A percentile compares a stretch with the other conserved stretches of the same genome.
These are phyloP conservation scores for Nomia melanderi DNA, from an alignment of 1,140 invertebrate genomes.

Conservation along the genomic window DNA sequence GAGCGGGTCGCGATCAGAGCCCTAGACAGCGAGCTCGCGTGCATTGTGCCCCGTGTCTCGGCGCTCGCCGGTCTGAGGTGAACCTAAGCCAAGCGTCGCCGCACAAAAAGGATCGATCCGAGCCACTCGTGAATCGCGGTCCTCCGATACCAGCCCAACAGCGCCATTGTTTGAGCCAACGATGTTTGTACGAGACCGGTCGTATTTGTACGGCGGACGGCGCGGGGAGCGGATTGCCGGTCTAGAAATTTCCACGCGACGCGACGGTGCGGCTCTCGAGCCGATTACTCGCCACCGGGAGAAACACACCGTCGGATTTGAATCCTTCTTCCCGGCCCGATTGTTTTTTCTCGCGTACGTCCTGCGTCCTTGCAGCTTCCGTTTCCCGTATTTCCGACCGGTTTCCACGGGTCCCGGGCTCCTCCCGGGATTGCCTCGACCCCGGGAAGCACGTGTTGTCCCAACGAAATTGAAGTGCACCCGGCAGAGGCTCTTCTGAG, in stretches of 20 bases:
- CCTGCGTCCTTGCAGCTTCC: slow-evolving; percentile 18
- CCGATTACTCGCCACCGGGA: slow-evolving; percentile 4
- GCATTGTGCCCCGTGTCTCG: too few species aligned
- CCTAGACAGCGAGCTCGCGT: too few species aligned
- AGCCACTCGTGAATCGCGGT: too few species aligned
- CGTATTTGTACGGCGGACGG: too few species aligned
- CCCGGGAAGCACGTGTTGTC: slow-evolving; percentile 59
- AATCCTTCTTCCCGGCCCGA: slow-evolving; percentile 16
- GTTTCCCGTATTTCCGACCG: neutral
- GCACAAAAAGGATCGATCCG: too few species aligned
- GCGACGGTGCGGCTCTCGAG: neutral
- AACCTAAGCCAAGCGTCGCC: too few species aligned
- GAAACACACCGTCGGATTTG: slow-evolving; percentile 27
- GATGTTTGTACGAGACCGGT: too few species aligned
- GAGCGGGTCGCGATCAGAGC: too few species aligned
- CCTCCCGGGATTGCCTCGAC: slow-evolving; percentile 27
- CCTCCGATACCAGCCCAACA: too few species aligned
- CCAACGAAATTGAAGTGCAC: slow-evolving; percentile 62
- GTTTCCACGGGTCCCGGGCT: neutral
- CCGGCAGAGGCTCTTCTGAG: slow-evolving; percentile 42
- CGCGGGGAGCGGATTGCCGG: neutral
- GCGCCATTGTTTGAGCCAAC: too few species aligned
- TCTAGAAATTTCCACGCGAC: neutral
- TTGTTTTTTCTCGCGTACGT: neutral
- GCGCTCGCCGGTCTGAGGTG: too few species aligned